A percentile compares a stretch with the other conserved stretches of the same genome.
Evolutionary conservation across 2,888 invertebrate species (phyloP).

Genomic region (Callosobruchus maculatus): DNA sequence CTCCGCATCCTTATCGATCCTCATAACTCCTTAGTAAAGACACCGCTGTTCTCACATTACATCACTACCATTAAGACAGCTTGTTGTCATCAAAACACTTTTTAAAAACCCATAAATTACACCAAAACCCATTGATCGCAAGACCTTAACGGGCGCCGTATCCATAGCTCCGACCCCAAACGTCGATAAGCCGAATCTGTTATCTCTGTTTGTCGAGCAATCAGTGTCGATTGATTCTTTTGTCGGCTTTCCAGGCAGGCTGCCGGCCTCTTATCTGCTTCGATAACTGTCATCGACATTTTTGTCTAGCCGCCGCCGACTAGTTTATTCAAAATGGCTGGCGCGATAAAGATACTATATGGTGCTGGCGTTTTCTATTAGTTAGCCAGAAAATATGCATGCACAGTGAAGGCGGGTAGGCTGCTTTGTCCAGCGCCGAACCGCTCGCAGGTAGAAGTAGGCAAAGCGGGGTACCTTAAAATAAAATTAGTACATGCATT

Average conservation of each 20-base stretch:
- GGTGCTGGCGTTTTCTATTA: too few species aligned
- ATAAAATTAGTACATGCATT: too few species aligned
- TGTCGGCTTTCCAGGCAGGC: constrained; percentile 33
- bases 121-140: background rate
- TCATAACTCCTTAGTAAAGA: background rate
- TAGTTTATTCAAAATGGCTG: background rate
- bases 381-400: too few species aligned
- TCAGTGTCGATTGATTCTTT: constrained; percentile 43
- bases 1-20: too few species aligned
- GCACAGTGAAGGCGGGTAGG: too few species aligned
- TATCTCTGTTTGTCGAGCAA: constrained; percentile 39
- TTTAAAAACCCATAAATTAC: background rate
- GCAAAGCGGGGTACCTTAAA: too few species aligned
- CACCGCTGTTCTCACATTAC: background rate
- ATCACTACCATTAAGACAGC: background rate
- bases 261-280: background rate
- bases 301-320: background rate
- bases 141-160: background rate
- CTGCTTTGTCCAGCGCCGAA: too few species aligned
- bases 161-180: background rate
- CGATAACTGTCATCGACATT: background rate
- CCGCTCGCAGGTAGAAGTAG: too few species aligned
- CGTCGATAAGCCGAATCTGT: constrained; percentile 30
- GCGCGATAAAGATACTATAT: too few species aligned
- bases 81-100: background rate